Evolutionary conservation across 2,113 vertebrate genomes (phyloP), one percentile per base, ranked within the genome.

Genomic region (Sapayoa aenigma): DNA sequence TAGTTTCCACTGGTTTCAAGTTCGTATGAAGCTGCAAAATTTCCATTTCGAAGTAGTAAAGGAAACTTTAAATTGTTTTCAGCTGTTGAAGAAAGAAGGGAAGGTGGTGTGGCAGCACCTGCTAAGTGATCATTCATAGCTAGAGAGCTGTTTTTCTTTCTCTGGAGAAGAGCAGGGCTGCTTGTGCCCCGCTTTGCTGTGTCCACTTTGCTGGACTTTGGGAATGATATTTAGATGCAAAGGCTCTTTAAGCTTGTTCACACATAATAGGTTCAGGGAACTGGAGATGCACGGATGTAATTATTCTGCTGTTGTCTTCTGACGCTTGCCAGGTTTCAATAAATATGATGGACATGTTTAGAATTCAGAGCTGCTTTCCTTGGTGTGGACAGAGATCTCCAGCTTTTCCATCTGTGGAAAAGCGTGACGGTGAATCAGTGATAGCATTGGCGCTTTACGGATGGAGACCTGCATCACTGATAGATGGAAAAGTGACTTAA

Each of bases 1-100:
- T 59, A 66, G 82, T 68, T 87, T 95, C 53, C 68, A 47, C 37
- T 86, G 91, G 59, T 63, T 85, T 89, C 72, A 55, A 42, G 35
- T 69, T 69, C 55, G 9, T 37, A 5, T 1, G 12, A 35, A 67
- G 60, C 84, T 65, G 71, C 42, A 50, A 12, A 73, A 33, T 62
- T 90, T 90, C 44, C 31, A 4, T 65, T 56, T 16, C 66, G 71
- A 58, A 39, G 16, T 23, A 23, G 18, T 16, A 25, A 56, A 71
- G 27, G 50, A 49, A 42, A 39, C 8, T 42, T 87, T 2, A 20
- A 28, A 13, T 58, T 47, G 20, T 66, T 95, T 52, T 44, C 13
- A 23, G 0, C 18, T 27, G 35, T 14, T 80, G 44, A 53, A 56
- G 52, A 59, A 55, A 44, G 68, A 86, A n/a, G 49, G 72, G 41